Evolutionary conservation across 2,113 vertebrate genomes (phyloP).

Genomic region (Macquaria australasica): DNA sequence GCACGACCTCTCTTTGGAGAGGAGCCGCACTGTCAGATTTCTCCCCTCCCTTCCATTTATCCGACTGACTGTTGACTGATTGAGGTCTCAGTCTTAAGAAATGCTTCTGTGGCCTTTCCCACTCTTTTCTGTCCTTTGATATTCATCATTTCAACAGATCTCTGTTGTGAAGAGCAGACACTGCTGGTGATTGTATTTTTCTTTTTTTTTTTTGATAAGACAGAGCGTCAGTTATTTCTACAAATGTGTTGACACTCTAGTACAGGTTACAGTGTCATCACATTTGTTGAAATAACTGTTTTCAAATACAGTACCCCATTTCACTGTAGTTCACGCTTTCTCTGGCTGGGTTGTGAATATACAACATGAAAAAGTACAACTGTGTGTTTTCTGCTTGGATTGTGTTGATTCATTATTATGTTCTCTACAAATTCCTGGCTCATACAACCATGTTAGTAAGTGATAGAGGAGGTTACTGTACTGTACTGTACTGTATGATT

Average conservation of each 20-base stretch:
- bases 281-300: background rate
- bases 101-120: background rate
- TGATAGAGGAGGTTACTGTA: too few species aligned
- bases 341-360: background rate
- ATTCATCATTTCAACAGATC: constrained; percentile 35
- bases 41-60: constrained; percentile 40
- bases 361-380: background rate
- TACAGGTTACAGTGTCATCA: background rate
- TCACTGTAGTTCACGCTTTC: background rate
- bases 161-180: constrained; percentile 19
- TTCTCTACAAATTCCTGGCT: background rate
- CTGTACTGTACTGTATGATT: too few species aligned
- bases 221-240: background rate
- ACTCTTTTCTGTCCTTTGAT: constrained; percentile 29
- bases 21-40: constrained; percentile 16
- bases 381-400: background rate
- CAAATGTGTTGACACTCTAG: constrained; percentile 16
- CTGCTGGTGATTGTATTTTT: background rate
- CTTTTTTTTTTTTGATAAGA: too few species aligned
- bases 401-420: background rate
- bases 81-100: constrained; percentile 45
- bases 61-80: constrained; percentile 47
- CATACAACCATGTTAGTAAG: too few species aligned
- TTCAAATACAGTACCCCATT: background rate
- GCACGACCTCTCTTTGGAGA: constrained; percentile 14